Evolutionary conservation across 2,888 invertebrate species (phyloP).

Genomic region (Choristoneura rosaceana): DNA sequence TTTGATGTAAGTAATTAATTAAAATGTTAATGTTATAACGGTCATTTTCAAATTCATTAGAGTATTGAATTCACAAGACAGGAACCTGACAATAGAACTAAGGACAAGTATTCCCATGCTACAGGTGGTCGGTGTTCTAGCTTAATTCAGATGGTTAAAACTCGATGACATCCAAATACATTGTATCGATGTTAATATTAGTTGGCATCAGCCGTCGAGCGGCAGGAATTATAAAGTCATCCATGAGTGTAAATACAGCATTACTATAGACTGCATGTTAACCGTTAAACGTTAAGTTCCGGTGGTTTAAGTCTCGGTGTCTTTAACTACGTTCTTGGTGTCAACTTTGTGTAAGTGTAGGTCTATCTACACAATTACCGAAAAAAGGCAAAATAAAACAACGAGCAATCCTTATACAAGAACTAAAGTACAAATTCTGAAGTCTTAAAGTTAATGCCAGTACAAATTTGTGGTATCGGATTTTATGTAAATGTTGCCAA

Average conservation of each 20-base stretch:
- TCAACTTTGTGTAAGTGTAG: conserved; percentile 71
- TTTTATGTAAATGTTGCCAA: conserved; percentile 83
- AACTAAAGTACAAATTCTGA: conserved; percentile 84
- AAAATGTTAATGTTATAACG: conserved; percentile 56
- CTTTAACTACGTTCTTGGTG: conserved; percentile 74
- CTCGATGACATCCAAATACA: background rate
- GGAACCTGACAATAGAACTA: conserved; percentile 30
- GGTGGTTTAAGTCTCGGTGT: conserved; percentile 72
- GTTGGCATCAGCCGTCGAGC: conserved; percentile 17
- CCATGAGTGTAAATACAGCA: conserved; percentile 72
- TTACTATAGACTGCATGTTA: conserved; percentile 50
- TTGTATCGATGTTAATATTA: conserved; percentile 21
- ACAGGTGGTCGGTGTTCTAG: conserved; percentile 22
- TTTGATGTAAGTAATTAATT: conserved; percentile 69
- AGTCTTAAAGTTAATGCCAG: conserved; percentile 82
- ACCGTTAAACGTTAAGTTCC: conserved; percentile 61
- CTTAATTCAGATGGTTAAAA: background rate
- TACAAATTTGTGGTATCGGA: conserved; percentile 80
- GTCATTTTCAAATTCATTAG: conserved; percentile 70
- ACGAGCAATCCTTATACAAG: conserved; percentile 74
- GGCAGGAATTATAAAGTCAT: conserved; percentile 49
- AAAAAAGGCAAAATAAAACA: conserved; percentile 58
- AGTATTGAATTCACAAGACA: conserved; percentile 48
- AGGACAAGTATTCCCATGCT: background rate
- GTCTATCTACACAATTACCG: conserved; percentile 54